phyloP scores from a whole-genome alignment of 2,888 invertebrate genomes.

The Embidobia sp. region DNA sequence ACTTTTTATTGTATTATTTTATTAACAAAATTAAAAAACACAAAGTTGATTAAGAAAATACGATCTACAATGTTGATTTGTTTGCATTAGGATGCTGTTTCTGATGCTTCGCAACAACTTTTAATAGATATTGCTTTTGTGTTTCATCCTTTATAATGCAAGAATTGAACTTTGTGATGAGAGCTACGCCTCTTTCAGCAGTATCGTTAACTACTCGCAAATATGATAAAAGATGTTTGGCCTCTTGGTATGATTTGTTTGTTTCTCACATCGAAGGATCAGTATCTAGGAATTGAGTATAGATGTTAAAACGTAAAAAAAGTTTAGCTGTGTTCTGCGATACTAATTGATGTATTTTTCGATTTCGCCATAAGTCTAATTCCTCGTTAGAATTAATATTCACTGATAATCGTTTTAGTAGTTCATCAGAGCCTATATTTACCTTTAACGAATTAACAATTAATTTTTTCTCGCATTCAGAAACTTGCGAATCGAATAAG shows the following conservation, averaged over 20 bases:
- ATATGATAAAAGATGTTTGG: neutral
- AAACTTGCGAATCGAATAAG: constrained; percentile 35
- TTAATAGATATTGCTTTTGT: neutral
- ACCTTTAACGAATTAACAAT: constrained; percentile 6
- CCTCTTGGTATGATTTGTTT: neutral
- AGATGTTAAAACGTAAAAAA: neutral
- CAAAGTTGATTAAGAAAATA: too few species aligned
- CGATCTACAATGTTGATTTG: neutral
- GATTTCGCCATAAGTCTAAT: neutral
- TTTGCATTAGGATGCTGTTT: neutral
- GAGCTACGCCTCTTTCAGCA: neutral
- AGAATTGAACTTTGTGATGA: neutral
- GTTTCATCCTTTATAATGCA: neutral
- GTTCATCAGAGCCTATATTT: neutral
- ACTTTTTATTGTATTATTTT: too few species aligned
- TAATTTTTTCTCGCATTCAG: constrained; percentile 18
- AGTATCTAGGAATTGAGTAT: neutral
- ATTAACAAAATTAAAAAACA: too few species aligned
- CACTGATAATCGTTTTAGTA: neutral
- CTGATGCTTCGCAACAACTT: neutral
- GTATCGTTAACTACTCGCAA: neutral
- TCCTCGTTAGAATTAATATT: neutral
- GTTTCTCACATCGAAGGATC: neutral
- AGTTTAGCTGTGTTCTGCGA: neutral
- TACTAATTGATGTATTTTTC: neutral